Evolutionary conservation across 2,113 vertebrate genomes (phyloP).

Genomic region (Ibidorhyncha struthersii): DNA sequence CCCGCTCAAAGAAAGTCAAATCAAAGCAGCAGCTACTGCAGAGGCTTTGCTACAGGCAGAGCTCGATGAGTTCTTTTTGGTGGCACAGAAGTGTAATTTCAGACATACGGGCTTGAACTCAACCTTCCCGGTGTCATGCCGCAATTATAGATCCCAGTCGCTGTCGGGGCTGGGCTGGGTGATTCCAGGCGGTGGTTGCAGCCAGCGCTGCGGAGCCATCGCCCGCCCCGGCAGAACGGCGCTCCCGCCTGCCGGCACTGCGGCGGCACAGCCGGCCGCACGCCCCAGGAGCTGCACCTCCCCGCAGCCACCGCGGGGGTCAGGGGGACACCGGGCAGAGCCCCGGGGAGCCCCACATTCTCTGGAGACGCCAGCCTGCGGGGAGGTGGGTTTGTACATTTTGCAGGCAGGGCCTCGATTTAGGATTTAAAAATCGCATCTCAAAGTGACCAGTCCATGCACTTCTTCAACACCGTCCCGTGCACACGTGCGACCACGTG

Average conservation of each 20-base stretch:
- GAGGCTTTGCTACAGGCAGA: neutral
- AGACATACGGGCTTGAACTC: neutral
- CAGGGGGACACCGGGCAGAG: neutral
- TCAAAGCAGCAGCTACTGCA: neutral
- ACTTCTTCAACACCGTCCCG: neutral
- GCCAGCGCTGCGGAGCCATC: too few relatives aligned
- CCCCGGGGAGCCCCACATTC: neutral
- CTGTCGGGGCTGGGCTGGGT: neutral
- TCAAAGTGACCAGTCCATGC: neutral
- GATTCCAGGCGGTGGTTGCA: neutral
- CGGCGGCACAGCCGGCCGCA: neutral
- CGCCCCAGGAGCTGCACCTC: neutral
- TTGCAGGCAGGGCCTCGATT: neutral
- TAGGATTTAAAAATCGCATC: neutral
- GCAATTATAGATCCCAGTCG: neutral
- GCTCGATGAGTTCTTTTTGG: neutral
- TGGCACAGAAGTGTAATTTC: neutral
- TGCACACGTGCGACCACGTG: neutral
- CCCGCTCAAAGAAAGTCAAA: neutral
- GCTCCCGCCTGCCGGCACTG: too few relatives aligned
- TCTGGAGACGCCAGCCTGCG: accelerated
- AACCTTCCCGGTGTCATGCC: neutral
- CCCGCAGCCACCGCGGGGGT: neutral
- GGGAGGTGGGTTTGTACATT: neutral
- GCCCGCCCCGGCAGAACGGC: too few relatives aligned